Conservation (phyloP, 2,888 invertebrate genomes). For the Taenaris catops region DNA sequence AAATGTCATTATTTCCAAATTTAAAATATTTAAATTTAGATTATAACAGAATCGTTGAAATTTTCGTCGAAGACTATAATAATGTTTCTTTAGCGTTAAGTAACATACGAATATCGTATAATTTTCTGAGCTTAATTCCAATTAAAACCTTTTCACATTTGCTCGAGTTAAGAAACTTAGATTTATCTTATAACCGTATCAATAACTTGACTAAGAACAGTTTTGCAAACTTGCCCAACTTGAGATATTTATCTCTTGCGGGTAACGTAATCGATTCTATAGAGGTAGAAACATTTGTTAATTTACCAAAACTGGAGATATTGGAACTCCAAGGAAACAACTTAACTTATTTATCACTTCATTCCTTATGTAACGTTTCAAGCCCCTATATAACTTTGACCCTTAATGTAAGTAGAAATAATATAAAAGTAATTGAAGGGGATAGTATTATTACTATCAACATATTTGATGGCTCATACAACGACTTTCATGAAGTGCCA, state of each 20-base stretch:
- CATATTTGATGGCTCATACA: slow-evolving; percentile 85
- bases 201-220: slow-evolving; percentile 84
- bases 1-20: slow-evolving; percentile 84
- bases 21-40: slow-evolving; percentile 92
- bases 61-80: slow-evolving; percentile 84
- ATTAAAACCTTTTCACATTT: slow-evolving; percentile 86
- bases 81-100: slow-evolving; percentile 85
- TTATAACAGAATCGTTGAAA: slow-evolving; percentile 87
- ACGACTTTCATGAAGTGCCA: slow-evolving; percentile 83
- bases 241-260: slow-evolving; percentile 90
- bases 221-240: slow-evolving; percentile 87
- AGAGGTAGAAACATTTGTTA: slow-evolving; percentile 85
- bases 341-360: slow-evolving; percentile 83
- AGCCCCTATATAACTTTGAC: slow-evolving; percentile 82
- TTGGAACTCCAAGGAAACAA: slow-evolving; percentile 91
- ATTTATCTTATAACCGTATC: slow-evolving; percentile 89
- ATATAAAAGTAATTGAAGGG: slow-evolving; percentile 67
- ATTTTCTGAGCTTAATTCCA: slow-evolving; percentile 85
- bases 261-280: slow-evolving; percentile 89
- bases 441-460: slow-evolving; percentile 81
- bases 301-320: slow-evolving; percentile 87
- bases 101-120: slow-evolving; percentile 90
- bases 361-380: slow-evolving; percentile 84
- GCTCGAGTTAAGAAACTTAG: slow-evolving; percentile 86
- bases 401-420: slow-evolving; percentile 88